A percentile compares a stretch with the other conserved stretches of the same genome.
Evolutionary conservation across 2,113 vertebrate species (phyloP).

Genomic region (Lichenostomus cassidix): DNA sequence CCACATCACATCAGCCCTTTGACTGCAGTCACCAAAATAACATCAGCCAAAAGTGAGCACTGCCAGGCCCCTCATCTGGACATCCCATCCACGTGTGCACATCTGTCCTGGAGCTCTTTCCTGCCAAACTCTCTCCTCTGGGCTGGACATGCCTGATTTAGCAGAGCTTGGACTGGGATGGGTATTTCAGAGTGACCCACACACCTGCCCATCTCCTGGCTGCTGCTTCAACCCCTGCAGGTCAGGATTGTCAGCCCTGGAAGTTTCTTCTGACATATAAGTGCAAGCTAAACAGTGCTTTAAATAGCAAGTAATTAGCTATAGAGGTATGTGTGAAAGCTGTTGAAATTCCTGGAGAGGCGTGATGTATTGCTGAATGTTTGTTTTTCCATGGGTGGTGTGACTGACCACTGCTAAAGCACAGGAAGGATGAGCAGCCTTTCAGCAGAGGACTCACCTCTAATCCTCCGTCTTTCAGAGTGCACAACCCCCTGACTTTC

Average conservation of each 20-base stretch:
- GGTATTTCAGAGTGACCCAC: background rate
- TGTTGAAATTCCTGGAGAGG: background rate
- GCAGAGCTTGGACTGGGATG: background rate
- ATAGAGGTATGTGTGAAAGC: background rate
- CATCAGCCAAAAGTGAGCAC: accelerated
- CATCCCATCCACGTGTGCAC: background rate
- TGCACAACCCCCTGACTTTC: background rate
- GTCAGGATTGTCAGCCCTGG: background rate
- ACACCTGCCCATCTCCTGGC: background rate
- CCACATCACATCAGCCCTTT: background rate
- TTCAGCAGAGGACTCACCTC: background rate
- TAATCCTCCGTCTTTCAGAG: background rate
- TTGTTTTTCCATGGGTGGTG: background rate
- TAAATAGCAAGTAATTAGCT: background rate
- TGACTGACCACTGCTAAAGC: background rate
- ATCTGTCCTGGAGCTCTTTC: background rate
- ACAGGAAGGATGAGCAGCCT: background rate
- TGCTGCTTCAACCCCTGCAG: background rate
- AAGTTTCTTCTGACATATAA: background rate
- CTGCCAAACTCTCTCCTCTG: background rate
- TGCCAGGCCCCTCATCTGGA: background rate
- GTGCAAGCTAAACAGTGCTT: background rate
- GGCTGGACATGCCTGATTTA: background rate
- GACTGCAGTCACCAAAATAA: background rate
- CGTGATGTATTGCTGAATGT: background rate